Base-by-base conservation (phyloP, 2,888 invertebrate genomes). In the Tetanocera ferruginea region DNA sequence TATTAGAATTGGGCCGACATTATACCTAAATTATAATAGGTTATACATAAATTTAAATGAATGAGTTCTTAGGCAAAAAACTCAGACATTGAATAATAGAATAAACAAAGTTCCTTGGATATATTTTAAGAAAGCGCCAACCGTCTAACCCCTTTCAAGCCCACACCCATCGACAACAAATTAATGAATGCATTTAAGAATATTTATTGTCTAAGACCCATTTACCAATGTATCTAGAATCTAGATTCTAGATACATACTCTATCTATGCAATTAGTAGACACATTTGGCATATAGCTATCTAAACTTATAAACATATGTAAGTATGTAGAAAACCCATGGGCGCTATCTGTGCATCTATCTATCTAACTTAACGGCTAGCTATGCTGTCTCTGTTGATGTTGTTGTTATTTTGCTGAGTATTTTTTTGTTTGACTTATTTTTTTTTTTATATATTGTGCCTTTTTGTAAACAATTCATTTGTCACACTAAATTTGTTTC, bases 401-500 rank as follows among this genome's bases (percentile, higher is more conserved):
- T 57, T 19, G 5, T 57, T 19, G 23, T 60, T n/a, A 25, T 60
- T 25, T 57, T 8, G 3, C n/a, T 52, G 52, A 52, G 52, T 3
- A n/a, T 34, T 37, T 55, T 57, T 52, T n/a, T 72, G 11, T 19
- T 52, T 55, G 71, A 14, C 17, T 52, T 5, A n/a, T 5, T 19
- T 1, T 25, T 0, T 51, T n/a, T 43, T 19, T 25, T 9, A 49
- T 6, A 14, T 49, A 11, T 14, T 49, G 11, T 69, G 14, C 14
- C 69, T 69, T 51, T 69, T 66, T 66, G 64, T 66, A 66, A 55
- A 85, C 84, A 84, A 87, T 84, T 85, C 84, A 85, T 87, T 86
- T 87, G 87, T 87, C 87, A 87, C 87, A 87, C 86, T 86, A 87
- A 87, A 87, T 87, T 87, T 87, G 87, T 86, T 86, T 84, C 87